Evolutionary conservation across 2,888 invertebrate species (phyloP).

Genomic region (Crocallis elinguaria): DNA sequence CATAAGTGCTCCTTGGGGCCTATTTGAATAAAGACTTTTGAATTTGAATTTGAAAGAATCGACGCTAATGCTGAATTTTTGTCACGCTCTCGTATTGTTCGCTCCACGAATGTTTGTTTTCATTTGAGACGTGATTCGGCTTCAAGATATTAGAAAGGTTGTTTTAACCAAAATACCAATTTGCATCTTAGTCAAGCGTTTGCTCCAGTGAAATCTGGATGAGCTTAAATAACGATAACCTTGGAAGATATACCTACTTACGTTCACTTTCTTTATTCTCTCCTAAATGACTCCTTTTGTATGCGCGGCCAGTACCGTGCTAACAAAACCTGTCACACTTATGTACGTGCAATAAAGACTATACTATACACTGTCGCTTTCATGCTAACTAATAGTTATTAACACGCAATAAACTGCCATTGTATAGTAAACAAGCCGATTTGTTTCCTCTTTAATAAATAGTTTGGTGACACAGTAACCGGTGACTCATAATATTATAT

Average conservation of each 20-base stretch:
- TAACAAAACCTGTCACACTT: conserved; percentile 58
- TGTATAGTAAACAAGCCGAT: conserved; percentile 32
- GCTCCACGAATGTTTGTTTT: no score
- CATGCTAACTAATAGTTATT: conserved; percentile 3
- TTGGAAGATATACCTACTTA: conserved; percentile 35
- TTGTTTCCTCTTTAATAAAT: conserved; percentile 16
- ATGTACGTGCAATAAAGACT: conserved; percentile 16
- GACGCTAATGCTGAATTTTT: no score
- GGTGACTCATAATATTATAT: conserved; percentile 49
- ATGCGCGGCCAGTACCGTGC: conserved; percentile 57
- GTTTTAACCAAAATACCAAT: neutral
- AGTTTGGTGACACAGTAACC: conserved; percentile 33
- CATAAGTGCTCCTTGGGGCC: no score
- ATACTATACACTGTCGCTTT: conserved; percentile 43
- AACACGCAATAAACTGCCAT: conserved; percentile 21
- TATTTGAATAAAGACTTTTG: no score
- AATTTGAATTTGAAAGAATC: no score
- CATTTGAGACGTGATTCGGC: no score
- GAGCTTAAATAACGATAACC: conserved; percentile 33
- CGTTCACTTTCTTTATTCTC: conserved; percentile 68
- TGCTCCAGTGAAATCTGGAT: conserved; percentile 2
- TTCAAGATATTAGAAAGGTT: neutral
- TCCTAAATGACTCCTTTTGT: conserved; percentile 56
- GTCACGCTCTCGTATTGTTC: no score
- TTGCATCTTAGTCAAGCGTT: neutral